Evolutionary conservation across 2,797 vertebrate genomes (phyloP).

Genomic region (Anomalospiza imberbis): DNA sequence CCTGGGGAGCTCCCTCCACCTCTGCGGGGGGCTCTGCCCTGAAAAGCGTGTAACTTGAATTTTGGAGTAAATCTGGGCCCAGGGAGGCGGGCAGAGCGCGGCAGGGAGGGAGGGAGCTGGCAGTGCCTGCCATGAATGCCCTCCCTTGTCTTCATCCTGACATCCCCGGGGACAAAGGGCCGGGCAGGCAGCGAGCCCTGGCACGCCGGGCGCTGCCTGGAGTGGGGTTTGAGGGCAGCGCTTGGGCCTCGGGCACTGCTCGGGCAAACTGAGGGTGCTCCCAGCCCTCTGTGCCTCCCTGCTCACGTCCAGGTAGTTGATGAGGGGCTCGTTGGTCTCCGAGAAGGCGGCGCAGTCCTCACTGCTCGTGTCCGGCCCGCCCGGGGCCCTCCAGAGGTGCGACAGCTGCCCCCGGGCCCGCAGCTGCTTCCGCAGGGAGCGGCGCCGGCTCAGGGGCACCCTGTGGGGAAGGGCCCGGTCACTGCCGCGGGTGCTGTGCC

Average conservation of each 20-base stretch:
- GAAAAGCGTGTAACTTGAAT: fast-evolving
- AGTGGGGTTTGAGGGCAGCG: fast-evolving
- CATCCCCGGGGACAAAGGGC: background rate
- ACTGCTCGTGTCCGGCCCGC: constrained; percentile 2
- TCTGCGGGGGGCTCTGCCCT: background rate
- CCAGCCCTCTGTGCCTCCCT: fast-evolving
- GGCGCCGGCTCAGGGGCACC: constrained; percentile 65
- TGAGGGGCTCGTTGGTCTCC: constrained; percentile 70
- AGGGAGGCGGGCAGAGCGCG: fast-evolving
- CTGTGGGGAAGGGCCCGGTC: background rate
- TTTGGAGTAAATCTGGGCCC: background rate
- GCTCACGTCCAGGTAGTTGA: constrained; percentile 79
- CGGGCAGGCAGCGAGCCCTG: background rate
- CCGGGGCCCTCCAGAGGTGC: constrained; percentile 69
- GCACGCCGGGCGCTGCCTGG: background rate
- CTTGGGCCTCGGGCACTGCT: fast-evolving
- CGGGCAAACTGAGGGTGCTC: fast-evolving
- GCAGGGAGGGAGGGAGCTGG: background rate
- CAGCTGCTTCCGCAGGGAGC: constrained; percentile 69
- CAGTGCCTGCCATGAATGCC: background rate
- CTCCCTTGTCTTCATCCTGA: background rate
- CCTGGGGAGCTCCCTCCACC: too few relatives aligned
- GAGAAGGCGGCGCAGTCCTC: constrained; percentile 53
- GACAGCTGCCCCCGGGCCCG: constrained; percentile 63
- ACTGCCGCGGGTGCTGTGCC: fast-evolving